Conservation (phyloP, 2,797 vertebrate species). For the Poecile montanus region DNA sequence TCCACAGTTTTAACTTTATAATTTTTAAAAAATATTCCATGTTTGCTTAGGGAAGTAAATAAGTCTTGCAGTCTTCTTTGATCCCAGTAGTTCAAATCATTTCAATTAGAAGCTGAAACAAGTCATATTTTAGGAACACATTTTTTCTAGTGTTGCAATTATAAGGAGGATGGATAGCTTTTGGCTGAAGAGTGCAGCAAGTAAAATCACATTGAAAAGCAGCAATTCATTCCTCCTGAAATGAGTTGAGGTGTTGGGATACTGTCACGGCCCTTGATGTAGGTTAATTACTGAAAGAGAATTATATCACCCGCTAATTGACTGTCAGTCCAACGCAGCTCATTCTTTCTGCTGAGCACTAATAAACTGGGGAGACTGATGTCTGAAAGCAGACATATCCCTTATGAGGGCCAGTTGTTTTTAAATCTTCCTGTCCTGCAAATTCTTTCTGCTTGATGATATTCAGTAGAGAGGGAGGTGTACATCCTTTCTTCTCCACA, state of each 20-base stretch:
- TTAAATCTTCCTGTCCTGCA: not conserved
- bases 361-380: not conserved
- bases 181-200: not conserved
- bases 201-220: not conserved
- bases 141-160: not conserved
- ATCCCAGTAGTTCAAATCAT: not conserved
- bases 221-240: not conserved
- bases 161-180: not conserved
- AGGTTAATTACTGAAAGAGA: not conserved
- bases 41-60: not conserved
- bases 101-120: not conserved
- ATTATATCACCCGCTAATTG: not conserved
- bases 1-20: not conserved
- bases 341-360: not conserved
- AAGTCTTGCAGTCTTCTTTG: not conserved
- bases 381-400: not conserved
- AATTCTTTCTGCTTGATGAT: not conserved
- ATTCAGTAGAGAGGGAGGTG: not conserved
- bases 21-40: not conserved
- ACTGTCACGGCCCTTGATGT: rapidly evolving
- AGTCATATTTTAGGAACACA: not conserved
- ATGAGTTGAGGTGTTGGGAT: not conserved
- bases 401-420: not conserved
- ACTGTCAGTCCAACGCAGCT: not conserved
- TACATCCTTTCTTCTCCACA: rapidly evolving